Base-by-base conservation (phyloP, 2,888 invertebrate genomes). In the Troides helena region DNA sequence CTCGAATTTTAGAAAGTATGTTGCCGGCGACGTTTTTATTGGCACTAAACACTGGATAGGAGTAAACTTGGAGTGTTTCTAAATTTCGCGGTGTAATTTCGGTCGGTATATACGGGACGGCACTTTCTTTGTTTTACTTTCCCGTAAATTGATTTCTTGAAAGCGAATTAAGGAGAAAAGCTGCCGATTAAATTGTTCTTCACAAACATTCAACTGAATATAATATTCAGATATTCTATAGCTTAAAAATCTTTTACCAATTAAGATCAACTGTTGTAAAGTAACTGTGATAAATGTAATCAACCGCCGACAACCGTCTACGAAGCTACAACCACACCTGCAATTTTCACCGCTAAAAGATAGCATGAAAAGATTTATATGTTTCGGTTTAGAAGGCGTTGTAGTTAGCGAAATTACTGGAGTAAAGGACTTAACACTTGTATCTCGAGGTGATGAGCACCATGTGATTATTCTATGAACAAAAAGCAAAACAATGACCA, bases 1-100 rank as follows among this genome's bases (percentile, higher is more conserved):
- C 81, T 79, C 76, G 81, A 87, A 85, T 85, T 88, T 85, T 81
- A 74, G 83, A 83, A 87, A 87, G 83, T 89, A 89, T 86, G 85
- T 83, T 81, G 81, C 77, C 79, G 79, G 83, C 86, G 89, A 90
- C 87, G 87, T 78, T 87, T 91, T 91, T 90, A 91, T 89, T 78
- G 86, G 79, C 83, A 79, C 82, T 89, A 87, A 88, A 89, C 78
- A 84, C 81, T 79, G 83, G 85, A 86, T 88, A 85, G 88, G 87
- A 85, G 85, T 81, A 80, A 83, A 84, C 76, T 87, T 88, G 78
- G 85, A 90, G 89, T 87, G 88, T 86, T 81, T 82, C 81, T 79
- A 83, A 82, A 85, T 85, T 30, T 80, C 82, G 85, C 83, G 85
- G 88, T 85, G 86, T 82, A 84, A 81, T 74, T 75, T 80, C 77